Evolutionary conservation across 2,888 invertebrate species (phyloP), one percentile per base, ranked within the genome.

Genomic region (Coelopa pilipes): DNA sequence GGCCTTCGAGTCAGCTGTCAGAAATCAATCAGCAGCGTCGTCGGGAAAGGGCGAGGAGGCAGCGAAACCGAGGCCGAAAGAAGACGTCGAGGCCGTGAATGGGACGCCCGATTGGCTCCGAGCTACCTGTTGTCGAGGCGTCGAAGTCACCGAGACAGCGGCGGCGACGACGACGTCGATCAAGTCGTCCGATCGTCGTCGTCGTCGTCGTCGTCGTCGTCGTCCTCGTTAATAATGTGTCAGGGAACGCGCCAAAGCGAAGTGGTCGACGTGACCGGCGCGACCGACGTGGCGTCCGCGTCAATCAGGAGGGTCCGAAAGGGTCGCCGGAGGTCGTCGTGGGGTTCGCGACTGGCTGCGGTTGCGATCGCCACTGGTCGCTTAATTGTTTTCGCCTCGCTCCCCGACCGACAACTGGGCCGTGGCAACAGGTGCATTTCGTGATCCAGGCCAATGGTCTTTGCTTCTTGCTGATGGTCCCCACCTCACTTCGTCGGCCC

Each of bases 11-110:
- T 65, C 34, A 59, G 21, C 71, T 71, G 71, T 65, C 71, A 71
- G 71, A 71, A 71, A 71, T 71, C 71, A 71, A 71, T 71, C 71
- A 71, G 60, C 63, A 55, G n/a, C 60, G 62, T 34, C 34, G 7
- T 34, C 34, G 34, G 7, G 34, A 49, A 10, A 68, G 55, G 34
- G 57, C 57, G 57, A 46, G 24, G 49, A 34, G 7, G 34, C 11
- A 47, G 66, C n/a, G n/a, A n/a, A n/a, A n/a, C n/a, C n/a, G n/a
- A n/a, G n/a, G n/a, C n/a, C n/a, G 53, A 24, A 19, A 50, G 12
- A 34, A 45, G 15, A 10, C 19, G 11, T 45, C 12, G 9, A 59
- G 57, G n/a, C 63, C 34, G 45, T 47, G 12, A 19, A 65, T 15
- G 65, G 47, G 49, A 45, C n/a, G n/a, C 15, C 53, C 21, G 50